Base-by-base conservation (phyloP, 2,797 vertebrate species). In the Pterois miles region DNA sequence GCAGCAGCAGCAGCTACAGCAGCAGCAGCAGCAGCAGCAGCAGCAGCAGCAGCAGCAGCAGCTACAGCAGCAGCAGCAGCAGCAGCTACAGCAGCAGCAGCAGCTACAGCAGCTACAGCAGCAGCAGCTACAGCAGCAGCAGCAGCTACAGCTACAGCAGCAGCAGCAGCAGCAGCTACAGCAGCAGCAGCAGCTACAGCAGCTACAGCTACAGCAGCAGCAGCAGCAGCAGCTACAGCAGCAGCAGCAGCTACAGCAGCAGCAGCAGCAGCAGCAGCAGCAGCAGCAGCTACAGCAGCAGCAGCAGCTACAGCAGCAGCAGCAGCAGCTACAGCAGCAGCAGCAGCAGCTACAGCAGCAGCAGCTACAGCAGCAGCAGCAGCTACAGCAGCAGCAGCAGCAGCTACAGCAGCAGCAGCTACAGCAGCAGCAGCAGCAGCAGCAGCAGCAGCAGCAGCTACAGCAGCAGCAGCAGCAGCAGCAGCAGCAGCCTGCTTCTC, bases 61-160 rank as follows among this genome's bases (percentile, higher is more conserved):
- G n/a, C n/a, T n/a, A n/a, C 48, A 63, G 58, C 60, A 31, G 40
- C 48, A 65, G 69, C 48, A 36, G 48, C 56, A 70, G 6, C 25
- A n/a, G n/a, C n/a, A n/a, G n/a, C n/a, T n/a, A n/a, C 48, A 63
- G 58, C 60, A 31, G 40, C 48, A 65, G 69, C 48, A 36, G 48
- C 56, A 70, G 6, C 25, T n/a, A n/a, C n/a, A n/a, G n/a, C n/a
- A n/a, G n/a, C n/a, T n/a, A n/a, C n/a, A n/a, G n/a, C n/a, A n/a
- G n/a, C n/a, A n/a, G n/a, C n/a, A n/a, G n/a, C n/a, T n/a, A n/a
- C 48, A 63, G 58, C 60, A 31, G 40, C 48, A 65, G 69, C 48
- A 36, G 48, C 56, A 70, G 6, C 25, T n/a, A n/a, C n/a, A n/a
- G n/a, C n/a, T n/a, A n/a, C 48, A 63, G 58, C 60, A 31, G 40